Base-by-base conservation (phyloP, 2,797 vertebrate species). In the Pangasius krempfi region DNA sequence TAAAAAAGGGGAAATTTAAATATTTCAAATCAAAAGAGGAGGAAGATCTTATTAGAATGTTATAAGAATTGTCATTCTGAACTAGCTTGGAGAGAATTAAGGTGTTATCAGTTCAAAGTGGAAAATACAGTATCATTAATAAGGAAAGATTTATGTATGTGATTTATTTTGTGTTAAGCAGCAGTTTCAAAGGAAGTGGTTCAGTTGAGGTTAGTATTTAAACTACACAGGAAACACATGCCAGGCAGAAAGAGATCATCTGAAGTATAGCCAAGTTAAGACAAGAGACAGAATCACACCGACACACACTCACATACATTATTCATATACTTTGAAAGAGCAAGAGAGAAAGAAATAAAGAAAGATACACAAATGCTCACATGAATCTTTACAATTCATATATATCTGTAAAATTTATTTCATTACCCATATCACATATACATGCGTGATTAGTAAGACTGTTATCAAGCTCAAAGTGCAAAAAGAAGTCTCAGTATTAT, bases 161-260 rank as follows among this genome's bases (percentile, higher is more conserved):
- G 72, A 13, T 73, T 12, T 12, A 68, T 62, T 5, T 50, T 54
- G 72, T 33, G 62, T 3, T 76, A 6, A 83, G 40, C 18, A 86
- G 50, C n/a, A 72, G 62, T 30, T 86, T 84, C 50, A 70, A 50
- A 84, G n/a, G 68, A 47, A 86, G 88, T 92, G 93, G 93, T 54
- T n/a, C 81, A 91, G 88, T 86, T 86, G 86, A 62, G 85, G 68
- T 72, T 78, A 90, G 90, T 89, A 86, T 91, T 86, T 88, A 92
- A 85, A 85, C 88, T 85, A 90, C 78, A 92, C 90, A 92, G 89
- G 89, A 88, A 93, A 86, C 87, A 90, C 68, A 82, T 89, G 85
- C 78, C 80, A 82, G 33, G 25, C 33, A 88, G 68, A 68, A 52
- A 50, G 27, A 88, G 5, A 58, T 60, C 10, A 81, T 60, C 33